Percentiles rank a stretch among this genome's conserved stretches.
Conservation (phyloP, 2,113 vertebrate genomes). For the Neopipo cinnamomea region DNA sequence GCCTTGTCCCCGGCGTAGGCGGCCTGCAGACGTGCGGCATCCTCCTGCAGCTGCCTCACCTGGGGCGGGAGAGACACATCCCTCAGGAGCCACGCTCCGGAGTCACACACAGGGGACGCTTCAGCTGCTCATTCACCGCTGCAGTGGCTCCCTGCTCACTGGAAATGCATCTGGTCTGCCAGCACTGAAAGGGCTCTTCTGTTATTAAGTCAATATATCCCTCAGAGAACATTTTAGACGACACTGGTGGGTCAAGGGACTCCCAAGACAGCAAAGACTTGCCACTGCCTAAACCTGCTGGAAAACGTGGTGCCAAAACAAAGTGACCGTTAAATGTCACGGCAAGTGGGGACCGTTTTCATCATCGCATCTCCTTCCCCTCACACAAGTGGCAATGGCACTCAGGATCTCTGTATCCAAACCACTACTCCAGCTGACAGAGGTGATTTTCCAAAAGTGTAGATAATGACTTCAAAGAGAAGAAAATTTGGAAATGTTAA, state of each 20-base stretch:
- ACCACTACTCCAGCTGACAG: background rate
- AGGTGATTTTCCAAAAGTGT: background rate
- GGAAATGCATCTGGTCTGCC: background rate
- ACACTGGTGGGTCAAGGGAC: background rate
- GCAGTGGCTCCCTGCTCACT: background rate
- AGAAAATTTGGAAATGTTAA: background rate
- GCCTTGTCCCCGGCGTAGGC: slow-evolving; percentile 97
- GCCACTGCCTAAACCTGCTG: background rate
- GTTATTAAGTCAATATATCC: background rate
- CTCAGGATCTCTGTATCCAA: background rate
- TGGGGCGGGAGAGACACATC: slow-evolving; percentile 32
- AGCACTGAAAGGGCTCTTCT: background rate
- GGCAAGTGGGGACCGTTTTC: background rate
- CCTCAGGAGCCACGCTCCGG: background rate
- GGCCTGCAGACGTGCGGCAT: slow-evolving; percentile 92
- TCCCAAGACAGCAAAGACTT: background rate
- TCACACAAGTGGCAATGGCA: background rate
- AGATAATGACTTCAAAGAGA: background rate
- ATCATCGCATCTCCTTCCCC: background rate
- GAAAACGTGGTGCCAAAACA: background rate
- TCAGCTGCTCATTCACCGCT: background rate
- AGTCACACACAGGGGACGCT: background rate
- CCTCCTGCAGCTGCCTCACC: slow-evolving; percentile 97
- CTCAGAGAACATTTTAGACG: background rate
- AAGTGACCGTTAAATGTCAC: background rate